Percentiles rank a stretch among this genome's conserved stretches.
These are phyloP conservation scores for Goniozus legneri DNA, from an alignment of 1,140 invertebrate genomes.

Conservation along the genomic window DNA sequence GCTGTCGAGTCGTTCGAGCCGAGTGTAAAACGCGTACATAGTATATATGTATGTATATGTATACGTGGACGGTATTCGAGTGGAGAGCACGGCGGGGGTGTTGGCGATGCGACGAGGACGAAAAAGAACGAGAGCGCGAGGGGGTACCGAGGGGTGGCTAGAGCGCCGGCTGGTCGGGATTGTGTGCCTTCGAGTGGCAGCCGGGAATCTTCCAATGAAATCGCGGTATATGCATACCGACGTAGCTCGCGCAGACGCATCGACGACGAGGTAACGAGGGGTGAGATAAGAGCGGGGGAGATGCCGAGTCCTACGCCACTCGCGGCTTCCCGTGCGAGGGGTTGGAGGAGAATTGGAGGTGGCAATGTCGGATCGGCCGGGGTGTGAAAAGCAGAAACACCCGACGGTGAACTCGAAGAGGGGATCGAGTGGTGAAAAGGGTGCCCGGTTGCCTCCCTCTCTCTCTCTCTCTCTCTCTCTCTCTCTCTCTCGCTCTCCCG, in stretches of 20 bases:
- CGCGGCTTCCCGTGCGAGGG: too few relatives aligned
- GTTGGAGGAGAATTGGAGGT: constrained; percentile 21
- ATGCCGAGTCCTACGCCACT: too few relatives aligned
- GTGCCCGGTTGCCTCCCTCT: too few relatives aligned
- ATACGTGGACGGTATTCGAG: background rate
- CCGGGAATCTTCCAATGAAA: constrained; percentile 46
- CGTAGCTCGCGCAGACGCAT: constrained; percentile 30
- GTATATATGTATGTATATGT: too few relatives aligned
- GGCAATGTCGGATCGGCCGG: constrained; percentile 35
- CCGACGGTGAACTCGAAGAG: constrained; percentile 1
- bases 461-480: too few relatives aligned
- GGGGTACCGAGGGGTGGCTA: background rate
- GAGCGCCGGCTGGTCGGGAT: constrained; percentile 3
- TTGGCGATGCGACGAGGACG: too few relatives aligned
- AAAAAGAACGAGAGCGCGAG: constrained; percentile 5
- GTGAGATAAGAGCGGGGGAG: too few relatives aligned
- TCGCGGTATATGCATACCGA: constrained; percentile 26
- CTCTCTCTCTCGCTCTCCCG: too few relatives aligned
- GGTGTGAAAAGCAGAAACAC: constrained; percentile 50
- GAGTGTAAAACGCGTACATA: too few relatives aligned
- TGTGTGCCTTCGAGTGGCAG: constrained; percentile 21
- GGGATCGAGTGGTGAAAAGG: background rate
- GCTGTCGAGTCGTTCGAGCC: too few relatives aligned
- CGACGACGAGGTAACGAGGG: constrained; percentile 24
- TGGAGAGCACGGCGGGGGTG: background rate